A percentile compares a stretch with the other conserved stretches of the same genome.
These are phyloP conservation scores for Kryptolebias ocellatus DNA, from an alignment of 2,797 vertebrate species.

Conservation along the genomic window DNA sequence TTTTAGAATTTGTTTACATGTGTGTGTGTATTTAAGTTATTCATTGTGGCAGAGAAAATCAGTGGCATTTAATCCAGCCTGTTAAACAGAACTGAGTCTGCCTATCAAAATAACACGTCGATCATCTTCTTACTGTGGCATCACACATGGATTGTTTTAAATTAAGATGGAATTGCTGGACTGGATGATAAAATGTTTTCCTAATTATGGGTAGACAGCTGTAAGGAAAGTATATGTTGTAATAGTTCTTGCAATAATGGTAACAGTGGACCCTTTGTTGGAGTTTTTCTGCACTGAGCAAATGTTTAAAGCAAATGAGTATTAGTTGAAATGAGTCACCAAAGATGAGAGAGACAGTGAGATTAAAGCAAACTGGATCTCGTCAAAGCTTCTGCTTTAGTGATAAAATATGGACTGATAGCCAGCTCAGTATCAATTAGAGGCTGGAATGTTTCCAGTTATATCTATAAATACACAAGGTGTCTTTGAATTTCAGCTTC, in stretches of 20 bases:
- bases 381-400: slow-evolving; percentile 14
- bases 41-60: too few species aligned
- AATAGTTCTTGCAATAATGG: slow-evolving; percentile 25
- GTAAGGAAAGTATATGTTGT: slow-evolving; percentile 19
- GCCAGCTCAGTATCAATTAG: slow-evolving; percentile 51
- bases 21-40: too few species aligned
- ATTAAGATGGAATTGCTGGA: not conserved
- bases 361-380: slow-evolving; percentile 32
- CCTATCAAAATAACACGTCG: not conserved
- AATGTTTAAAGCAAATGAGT: slow-evolving; percentile 32
- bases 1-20: too few species aligned
- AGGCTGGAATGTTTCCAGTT: slow-evolving; percentile 46
- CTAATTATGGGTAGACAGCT: slow-evolving; percentile 11
- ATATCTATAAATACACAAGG: slow-evolving; percentile 43
- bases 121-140: not conserved
- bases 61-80: not conserved
- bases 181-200: slow-evolving; percentile 3
- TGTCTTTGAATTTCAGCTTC: slow-evolving; percentile 31
- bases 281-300: slow-evolving; percentile 35
- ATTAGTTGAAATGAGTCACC: slow-evolving; percentile 33
- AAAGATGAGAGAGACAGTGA: slow-evolving; percentile 17
- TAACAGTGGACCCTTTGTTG: slow-evolving; percentile 24
- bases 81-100: not conserved
- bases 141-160: not conserved
- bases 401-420: slow-evolving; percentile 35